phyloP scores from a whole-genome alignment of 2,113 vertebrate genomes.

The Lasiurus cinereus region DNA sequence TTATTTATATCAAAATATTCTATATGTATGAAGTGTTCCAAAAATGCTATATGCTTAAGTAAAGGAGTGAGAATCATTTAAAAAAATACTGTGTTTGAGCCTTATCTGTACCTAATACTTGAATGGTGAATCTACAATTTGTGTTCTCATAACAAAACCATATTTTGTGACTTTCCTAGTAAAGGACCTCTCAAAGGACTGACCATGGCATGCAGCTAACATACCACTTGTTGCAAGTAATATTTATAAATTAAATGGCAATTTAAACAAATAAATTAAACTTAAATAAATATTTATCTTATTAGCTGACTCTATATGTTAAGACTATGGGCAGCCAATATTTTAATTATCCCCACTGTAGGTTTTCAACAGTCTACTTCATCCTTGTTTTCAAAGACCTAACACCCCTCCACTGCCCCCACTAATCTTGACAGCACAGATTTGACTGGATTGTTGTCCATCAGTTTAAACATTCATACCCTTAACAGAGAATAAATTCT shows the following conservation, averaged over 20 bases:
- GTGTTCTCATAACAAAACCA: neutral
- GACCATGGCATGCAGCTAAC: neutral
- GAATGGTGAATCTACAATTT: neutral
- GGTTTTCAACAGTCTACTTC: neutral
- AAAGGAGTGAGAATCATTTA: neutral
- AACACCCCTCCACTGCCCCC: neutral
- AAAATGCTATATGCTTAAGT: neutral
- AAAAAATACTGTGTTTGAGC: neutral
- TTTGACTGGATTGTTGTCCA: neutral
- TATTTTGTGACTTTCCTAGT: neutral
- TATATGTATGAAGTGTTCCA: neutral
- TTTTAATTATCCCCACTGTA: neutral
- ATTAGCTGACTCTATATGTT: neutral
- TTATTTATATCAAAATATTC: constrained; percentile 17
- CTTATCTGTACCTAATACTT: neutral
- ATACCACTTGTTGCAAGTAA: neutral
- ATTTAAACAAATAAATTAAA: neutral
- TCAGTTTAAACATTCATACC: neutral
- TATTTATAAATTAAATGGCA: neutral
- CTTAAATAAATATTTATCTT: neutral
- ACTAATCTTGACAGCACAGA: neutral
- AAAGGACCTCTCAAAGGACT: neutral
- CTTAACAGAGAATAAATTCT: constrained; percentile 34
- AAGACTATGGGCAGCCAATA: neutral
- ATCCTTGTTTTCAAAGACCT: neutral